A percentile compares a stretch with the other conserved stretches of the same genome.
Evolutionary conservation across 2,888 invertebrate species (phyloP).

Genomic region (Zygogramma bicolorata): DNA sequence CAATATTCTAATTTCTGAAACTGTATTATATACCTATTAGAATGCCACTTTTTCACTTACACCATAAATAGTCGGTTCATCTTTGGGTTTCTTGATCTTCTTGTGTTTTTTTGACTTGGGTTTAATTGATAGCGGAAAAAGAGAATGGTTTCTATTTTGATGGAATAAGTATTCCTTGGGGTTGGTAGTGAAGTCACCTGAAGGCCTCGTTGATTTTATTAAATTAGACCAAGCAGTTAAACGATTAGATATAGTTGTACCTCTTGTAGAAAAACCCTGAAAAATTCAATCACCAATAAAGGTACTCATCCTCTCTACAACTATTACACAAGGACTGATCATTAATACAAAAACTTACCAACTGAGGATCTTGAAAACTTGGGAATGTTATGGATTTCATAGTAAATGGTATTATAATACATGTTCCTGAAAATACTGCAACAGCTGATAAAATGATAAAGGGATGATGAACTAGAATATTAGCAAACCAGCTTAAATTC

Average conservation of each 20-base stretch:
- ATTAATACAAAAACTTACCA: slow-evolving; percentile 68
- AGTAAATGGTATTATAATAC: slow-evolving; percentile 76
- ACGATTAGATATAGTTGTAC: slow-evolving; percentile 85
- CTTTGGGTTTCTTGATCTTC: slow-evolving; percentile 44
- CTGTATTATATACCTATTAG: no score
- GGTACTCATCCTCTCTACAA: no score
- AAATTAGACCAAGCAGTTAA: slow-evolving; percentile 89
- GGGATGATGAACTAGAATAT: slow-evolving; percentile 77
- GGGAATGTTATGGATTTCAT: slow-evolving; percentile 76
- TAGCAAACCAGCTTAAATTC: slow-evolving; percentile 71
- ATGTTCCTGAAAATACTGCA: slow-evolving; percentile 74
- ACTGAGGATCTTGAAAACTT: slow-evolving; percentile 87
- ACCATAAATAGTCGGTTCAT: slow-evolving; percentile 49
- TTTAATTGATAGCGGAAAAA: slow-evolving; percentile 23
- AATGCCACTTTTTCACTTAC: slow-evolving; percentile 40
- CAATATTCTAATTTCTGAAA: no score
- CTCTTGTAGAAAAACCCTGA: slow-evolving; percentile 92
- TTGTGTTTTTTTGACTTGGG: slow-evolving; percentile 28
- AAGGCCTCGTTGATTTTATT: slow-evolving; percentile 78
- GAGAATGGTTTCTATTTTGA: slow-evolving; percentile 39
- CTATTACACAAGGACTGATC: background rate
- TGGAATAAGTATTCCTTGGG: slow-evolving; percentile 73
- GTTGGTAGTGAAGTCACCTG: slow-evolving; percentile 78
- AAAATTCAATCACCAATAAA: slow-evolving; percentile 10
- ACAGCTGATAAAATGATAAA: slow-evolving; percentile 74